Evolutionary conservation across 92 coral and sea anemone genomes (phyloP).

Genomic region (Porites rus): DNA sequence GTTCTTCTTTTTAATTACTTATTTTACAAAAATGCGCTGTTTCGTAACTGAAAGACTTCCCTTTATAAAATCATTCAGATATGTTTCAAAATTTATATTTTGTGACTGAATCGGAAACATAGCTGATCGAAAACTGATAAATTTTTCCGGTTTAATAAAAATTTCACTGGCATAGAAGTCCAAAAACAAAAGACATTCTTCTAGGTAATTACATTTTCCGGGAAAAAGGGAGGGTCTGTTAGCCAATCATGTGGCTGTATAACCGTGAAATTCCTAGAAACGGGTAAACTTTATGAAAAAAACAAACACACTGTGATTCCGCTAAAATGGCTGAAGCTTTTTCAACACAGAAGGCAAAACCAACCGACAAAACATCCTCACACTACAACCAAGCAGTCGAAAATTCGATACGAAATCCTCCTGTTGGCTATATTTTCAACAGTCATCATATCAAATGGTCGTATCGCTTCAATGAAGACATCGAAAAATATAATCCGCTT

Average conservation of each 20-base stretch:
- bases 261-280: background rate
- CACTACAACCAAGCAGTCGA: conserved; percentile 34
- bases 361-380: conserved; percentile 3
- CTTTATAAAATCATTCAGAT: too few relatives aligned
- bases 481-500: conserved; percentile 35
- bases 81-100: too few relatives aligned
- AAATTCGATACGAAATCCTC: conserved; percentile 53
- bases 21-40: too few relatives aligned
- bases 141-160: too few relatives aligned
- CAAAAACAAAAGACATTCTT: too few relatives aligned
- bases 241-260: conserved; percentile 11
- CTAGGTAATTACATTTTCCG: background rate
- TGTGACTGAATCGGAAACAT: too few relatives aligned
- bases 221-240: background rate
- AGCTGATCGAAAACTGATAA: too few relatives aligned
- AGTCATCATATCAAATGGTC: conserved; percentile 39
- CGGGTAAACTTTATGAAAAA: background rate
- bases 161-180: too few relatives aligned
- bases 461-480: conserved; percentile 29
- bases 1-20: too few relatives aligned
- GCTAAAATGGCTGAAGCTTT: conserved; percentile 50
- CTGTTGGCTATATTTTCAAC: conserved; percentile 54
- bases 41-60: too few relatives aligned
- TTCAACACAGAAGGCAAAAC: background rate
- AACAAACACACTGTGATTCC: background rate